Conservation (phyloP, 2,113 vertebrate genomes). For the Micronycteris hirsuta region DNA sequence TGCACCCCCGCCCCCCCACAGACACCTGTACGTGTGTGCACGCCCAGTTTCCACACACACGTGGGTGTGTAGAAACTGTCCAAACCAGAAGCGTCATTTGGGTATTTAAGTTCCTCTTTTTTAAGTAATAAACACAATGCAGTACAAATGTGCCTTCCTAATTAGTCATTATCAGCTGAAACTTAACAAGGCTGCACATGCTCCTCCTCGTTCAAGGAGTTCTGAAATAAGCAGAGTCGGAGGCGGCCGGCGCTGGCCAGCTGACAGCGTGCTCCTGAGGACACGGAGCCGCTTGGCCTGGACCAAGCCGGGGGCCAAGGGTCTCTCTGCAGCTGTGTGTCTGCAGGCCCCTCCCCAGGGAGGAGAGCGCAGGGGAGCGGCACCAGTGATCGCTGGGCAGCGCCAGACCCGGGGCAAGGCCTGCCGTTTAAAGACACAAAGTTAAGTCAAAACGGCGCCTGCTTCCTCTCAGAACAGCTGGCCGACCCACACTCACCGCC, state of each 20-base stretch:
- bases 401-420: accelerated
- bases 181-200: too few species aligned
- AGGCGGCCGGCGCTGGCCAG: accelerated
- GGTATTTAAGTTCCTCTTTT: not conserved
- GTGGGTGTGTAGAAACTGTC: not conserved
- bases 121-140: not conserved
- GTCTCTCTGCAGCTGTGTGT: accelerated
- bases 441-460: accelerated
- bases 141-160: not conserved
- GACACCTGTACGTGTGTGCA: too few species aligned
- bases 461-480: accelerated
- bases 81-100: not conserved
- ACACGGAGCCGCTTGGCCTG: accelerated
- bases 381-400: not conserved
- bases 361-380: too few species aligned
- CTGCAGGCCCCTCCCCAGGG: accelerated
- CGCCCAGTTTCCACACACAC: not conserved
- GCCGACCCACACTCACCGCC: accelerated
- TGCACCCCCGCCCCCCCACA: not conserved
- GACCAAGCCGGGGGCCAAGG: accelerated
- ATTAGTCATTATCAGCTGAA: not conserved
- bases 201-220: not conserved
- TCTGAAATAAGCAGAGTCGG: not conserved
- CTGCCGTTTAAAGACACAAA: too few species aligned
- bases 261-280: not conserved